Evolutionary conservation across 2,797 vertebrate species (phyloP).

Genomic region (Sebastes nivosus): DNA sequence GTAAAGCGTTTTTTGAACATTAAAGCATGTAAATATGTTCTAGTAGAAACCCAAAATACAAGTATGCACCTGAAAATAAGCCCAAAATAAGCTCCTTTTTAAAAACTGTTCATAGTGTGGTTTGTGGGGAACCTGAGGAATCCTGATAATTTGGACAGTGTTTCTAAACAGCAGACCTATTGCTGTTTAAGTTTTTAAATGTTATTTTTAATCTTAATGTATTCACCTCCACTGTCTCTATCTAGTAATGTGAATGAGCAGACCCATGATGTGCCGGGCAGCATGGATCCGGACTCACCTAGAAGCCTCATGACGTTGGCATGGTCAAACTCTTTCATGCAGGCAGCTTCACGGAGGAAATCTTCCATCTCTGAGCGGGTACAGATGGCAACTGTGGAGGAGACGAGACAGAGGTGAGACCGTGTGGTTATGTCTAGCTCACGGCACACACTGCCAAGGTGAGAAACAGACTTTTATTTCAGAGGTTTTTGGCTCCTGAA

Average conservation of each 20-base stretch:
- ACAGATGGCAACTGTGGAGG: slow-evolving; percentile 88
- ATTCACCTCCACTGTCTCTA: neutral
- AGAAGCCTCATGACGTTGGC: slow-evolving; percentile 92
- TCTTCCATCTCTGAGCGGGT: slow-evolving; percentile 93
- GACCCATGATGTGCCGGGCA: too few species aligned
- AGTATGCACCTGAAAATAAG: neutral
- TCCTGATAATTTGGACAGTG: neutral
- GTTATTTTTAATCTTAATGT: neutral
- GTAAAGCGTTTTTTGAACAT: too few species aligned
- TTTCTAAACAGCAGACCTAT: neutral
- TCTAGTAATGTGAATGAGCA: neutral
- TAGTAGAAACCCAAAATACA: too few species aligned
- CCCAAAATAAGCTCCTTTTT: neutral
- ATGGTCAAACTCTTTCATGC: slow-evolving; percentile 97
- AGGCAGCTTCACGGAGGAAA: slow-evolving; percentile 91
- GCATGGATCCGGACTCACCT: slow-evolving; percentile 69
- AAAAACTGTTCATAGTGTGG: neutral
- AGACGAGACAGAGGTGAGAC: slow-evolving; percentile 14
- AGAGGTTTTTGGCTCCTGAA: neutral
- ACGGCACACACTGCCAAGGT: neutral
- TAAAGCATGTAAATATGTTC: too few species aligned
- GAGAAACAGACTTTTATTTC: slow-evolving; percentile 11
- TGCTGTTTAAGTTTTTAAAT: neutral
- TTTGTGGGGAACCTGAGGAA: neutral
- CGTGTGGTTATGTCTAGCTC: neutral